Percentiles rank a stretch among this genome's conserved stretches.
Evolutionary conservation across 2,797 vertebrate species (phyloP).

Genomic region (Pitangus sulphuratus): DNA sequence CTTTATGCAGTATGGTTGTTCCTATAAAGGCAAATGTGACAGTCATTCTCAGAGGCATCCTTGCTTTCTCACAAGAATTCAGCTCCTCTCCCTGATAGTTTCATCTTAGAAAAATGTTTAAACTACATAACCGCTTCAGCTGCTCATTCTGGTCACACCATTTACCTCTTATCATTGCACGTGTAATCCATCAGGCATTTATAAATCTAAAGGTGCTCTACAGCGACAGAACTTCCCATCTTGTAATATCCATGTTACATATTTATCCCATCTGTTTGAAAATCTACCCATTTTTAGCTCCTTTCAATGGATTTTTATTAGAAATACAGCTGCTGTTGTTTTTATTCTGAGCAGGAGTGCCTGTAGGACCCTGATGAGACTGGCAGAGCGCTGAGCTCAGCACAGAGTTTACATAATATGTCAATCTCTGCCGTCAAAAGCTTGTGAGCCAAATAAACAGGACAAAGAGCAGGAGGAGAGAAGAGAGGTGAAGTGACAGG

Average conservation of each 20-base stretch:
- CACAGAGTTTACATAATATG: not conserved
- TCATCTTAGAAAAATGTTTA: not conserved
- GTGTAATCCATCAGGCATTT: not conserved
- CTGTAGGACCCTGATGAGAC: not conserved
- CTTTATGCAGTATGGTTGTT: not conserved
- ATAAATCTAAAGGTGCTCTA: not conserved
- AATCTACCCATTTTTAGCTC: not conserved
- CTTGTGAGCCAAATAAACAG: not conserved
- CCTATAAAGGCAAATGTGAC: not conserved
- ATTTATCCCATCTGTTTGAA: not conserved
- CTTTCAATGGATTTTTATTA: not conserved
- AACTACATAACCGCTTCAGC: not conserved
- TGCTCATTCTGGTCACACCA: not conserved
- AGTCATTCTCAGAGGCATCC: not conserved
- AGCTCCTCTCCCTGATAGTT: not conserved
- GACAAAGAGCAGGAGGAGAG: not conserved
- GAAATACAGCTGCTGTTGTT: not conserved
- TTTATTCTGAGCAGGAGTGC: not conserved
- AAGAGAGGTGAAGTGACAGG: not conserved
- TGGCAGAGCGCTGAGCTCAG: not conserved
- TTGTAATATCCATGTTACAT: not conserved
- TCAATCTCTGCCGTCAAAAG: not conserved
- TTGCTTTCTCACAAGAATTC: not conserved
- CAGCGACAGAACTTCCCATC: not conserved
- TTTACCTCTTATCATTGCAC: not conserved